These are phyloP conservation scores for Bujurquina vittata DNA, from an alignment of 2,113 vertebrate species.

Conservation along the genomic window DNA sequence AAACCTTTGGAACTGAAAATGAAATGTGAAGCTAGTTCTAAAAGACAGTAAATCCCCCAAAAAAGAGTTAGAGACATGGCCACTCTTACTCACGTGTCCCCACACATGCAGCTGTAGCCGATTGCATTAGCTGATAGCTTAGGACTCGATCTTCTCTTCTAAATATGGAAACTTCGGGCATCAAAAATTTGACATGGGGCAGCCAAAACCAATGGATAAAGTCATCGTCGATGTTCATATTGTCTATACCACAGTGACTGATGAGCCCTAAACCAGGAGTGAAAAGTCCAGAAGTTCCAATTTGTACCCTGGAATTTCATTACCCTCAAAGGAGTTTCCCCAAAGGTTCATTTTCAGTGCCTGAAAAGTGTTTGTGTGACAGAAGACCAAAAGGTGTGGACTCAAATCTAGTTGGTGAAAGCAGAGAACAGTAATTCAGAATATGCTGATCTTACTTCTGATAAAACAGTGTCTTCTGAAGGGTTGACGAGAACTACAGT, in stretches of 20 bases:
- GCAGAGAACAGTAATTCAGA: not conserved
- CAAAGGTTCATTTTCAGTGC: not conserved
- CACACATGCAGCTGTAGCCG: not conserved
- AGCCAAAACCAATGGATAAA: not conserved
- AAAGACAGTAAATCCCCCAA: not conserved
- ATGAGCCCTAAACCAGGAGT: not conserved
- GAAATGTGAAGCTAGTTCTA: not conserved
- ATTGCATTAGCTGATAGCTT: not conserved
- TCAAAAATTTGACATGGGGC: not conserved
- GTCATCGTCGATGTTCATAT: not conserved
- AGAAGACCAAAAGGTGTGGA: not conserved
- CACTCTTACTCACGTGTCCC: not conserved
- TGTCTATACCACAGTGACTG: not conserved
- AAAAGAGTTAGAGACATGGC: not conserved
- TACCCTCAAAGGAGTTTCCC: not conserved
- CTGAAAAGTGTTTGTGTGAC: no score
- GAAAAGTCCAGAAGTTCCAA: not conserved
- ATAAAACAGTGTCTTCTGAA: constrained; percentile 84
- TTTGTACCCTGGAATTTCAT: not conserved
- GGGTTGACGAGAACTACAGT: constrained; percentile 95
- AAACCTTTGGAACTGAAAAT: not conserved
- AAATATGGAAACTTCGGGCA: not conserved
- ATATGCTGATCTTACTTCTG: constrained; percentile 83
- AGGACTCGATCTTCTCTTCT: not conserved
- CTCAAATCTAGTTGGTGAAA: not conserved